Conservation (phyloP, 2,113 vertebrate species). For the Saimiri boliviensis region DNA sequence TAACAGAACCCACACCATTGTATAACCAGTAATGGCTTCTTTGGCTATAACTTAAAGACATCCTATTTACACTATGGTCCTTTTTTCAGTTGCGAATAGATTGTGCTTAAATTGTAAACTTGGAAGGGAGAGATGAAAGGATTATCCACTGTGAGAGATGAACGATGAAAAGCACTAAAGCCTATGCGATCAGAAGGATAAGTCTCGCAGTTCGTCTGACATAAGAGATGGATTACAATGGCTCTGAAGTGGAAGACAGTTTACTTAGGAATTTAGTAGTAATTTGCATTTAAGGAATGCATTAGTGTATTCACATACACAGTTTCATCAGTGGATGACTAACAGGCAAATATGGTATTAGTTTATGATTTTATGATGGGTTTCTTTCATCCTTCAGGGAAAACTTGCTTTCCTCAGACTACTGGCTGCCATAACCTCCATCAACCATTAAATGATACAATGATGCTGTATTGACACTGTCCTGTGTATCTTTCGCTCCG, state of each 20-base stretch:
- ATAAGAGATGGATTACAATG: conserved; percentile 79
- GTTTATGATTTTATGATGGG: conserved; percentile 52
- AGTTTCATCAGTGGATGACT: conserved; percentile 2
- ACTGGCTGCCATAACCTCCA: background rate
- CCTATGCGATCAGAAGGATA: conserved; percentile 74
- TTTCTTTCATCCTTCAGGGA: background rate
- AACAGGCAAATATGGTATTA: conserved; percentile 57
- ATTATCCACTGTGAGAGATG: conserved; percentile 78
- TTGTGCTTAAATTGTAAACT: conserved; percentile 82
- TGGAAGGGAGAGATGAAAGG: conserved; percentile 80
- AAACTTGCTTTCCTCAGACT: background rate
- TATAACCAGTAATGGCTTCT: conserved; percentile 1
- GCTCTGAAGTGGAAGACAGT: conserved; percentile 72
- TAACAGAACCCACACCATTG: background rate
- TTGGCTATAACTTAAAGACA: conserved; percentile 62
- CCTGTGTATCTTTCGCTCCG: background rate
- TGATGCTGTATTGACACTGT: background rate
- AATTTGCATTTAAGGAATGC: conserved; percentile 79
- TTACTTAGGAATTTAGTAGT: conserved; percentile 80
- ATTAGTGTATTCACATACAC: conserved; percentile 54
- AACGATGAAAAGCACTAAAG: conserved; percentile 74
- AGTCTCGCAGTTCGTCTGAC: conserved; percentile 75
- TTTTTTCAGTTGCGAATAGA: conserved; percentile 75
- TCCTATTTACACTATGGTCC: conserved; percentile 59
- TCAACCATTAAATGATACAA: background rate